Conservation (phyloP, 2,888 invertebrate genomes). For the Blastobasis adustella region DNA sequence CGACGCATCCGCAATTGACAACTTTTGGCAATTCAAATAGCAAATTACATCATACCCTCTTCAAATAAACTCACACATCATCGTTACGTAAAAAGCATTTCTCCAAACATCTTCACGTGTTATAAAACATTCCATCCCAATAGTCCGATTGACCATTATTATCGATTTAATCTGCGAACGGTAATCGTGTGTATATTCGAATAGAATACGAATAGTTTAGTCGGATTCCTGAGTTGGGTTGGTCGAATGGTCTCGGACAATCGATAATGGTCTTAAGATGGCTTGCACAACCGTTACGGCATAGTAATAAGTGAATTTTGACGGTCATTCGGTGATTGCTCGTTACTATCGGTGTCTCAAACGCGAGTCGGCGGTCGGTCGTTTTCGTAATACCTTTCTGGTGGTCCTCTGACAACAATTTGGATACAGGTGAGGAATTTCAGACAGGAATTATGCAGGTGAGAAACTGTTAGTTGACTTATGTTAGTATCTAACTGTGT, state of each 20-base stretch:
- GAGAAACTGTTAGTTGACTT: no score
- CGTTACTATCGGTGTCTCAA: conserved; percentile 1
- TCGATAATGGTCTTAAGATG: conserved; percentile 12
- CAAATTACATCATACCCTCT: not conserved
- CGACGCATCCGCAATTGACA: not conserved
- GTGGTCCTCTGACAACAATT: no score
- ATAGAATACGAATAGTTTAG: not conserved
- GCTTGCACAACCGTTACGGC: conserved; percentile 17
- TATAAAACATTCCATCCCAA: not conserved
- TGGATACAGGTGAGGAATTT: no score
- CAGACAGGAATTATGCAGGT: no score
- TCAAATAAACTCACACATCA: not conserved
- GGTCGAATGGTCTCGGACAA: not conserved
- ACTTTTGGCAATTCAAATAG: not conserved
- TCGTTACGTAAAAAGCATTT: not conserved
- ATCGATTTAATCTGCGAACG: not conserved
- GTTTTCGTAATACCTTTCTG: no score
- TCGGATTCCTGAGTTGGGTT: not conserved
- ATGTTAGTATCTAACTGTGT: no score
- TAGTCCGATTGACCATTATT: not conserved
- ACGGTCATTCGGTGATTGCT: conserved; percentile 17
- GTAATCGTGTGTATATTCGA: not conserved
- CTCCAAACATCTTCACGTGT: not conserved
- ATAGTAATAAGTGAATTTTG: conserved; percentile 15
- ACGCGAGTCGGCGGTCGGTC: no score